Evolutionary conservation across 2,888 invertebrate genomes (phyloP).

Genomic region (Oscheius sp.): DNA sequence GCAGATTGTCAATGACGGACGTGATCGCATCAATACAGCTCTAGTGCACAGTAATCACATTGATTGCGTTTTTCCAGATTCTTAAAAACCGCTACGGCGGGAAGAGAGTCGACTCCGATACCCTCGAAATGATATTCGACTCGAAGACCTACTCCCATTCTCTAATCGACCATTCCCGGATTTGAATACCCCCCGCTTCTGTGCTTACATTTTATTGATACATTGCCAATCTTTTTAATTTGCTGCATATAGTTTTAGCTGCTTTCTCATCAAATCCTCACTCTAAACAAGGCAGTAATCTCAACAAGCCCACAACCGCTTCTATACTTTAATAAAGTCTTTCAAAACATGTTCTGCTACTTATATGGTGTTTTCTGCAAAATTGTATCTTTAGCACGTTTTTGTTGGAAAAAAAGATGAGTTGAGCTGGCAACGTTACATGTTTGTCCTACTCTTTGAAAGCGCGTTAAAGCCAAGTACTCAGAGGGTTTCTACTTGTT

Average conservation of each 20-base stretch:
- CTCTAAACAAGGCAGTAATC: background rate
- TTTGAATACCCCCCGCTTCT: background rate
- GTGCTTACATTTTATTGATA: background rate
- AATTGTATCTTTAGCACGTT: no score
- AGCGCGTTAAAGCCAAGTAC: no score
- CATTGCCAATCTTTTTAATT: background rate
- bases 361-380: no score
- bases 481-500: background rate
- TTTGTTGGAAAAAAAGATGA: no score
- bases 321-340: conserved; percentile 4
- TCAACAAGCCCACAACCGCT: background rate
- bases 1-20: conserved; percentile 91
- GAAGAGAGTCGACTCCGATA: conserved; percentile 63
- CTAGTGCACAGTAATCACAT: no score
- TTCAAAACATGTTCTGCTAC: background rate
- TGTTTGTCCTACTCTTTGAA: no score
- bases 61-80: conserved; percentile 49
- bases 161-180: conserved; percentile 51
- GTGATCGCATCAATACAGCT: no score
- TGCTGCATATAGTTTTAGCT: conserved; percentile 11
- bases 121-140: conserved; percentile 69
- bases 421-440: no score
- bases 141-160: conserved; percentile 66
- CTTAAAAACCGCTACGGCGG: conserved; percentile 71
- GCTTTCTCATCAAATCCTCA: background rate